Conservation (phyloP, 2,797 vertebrate genomes). For the Megalops cyprinoides region DNA sequence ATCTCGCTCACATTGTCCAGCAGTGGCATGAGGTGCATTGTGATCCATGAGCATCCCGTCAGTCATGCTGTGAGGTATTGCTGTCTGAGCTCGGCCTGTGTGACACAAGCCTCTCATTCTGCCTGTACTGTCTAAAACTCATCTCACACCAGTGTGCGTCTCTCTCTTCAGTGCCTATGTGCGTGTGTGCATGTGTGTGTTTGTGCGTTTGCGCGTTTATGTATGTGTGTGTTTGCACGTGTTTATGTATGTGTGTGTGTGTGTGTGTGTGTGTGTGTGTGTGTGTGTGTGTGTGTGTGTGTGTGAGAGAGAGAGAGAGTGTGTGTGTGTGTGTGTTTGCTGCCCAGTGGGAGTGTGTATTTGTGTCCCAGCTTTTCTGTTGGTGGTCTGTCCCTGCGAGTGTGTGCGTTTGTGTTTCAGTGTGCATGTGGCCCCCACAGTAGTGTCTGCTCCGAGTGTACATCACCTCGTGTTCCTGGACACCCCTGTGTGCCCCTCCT, state of each 20-base stretch:
- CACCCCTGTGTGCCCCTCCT: constrained; percentile 16
- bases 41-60: constrained; percentile 26
- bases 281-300: background rate
- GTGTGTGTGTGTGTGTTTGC: background rate
- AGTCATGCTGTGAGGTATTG: background rate
- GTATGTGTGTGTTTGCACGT: background rate
- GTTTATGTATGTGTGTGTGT: constrained; percentile 33
- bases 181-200: constrained; percentile 21
- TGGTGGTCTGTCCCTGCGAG: background rate
- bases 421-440: constrained; percentile 39
- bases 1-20: constrained; percentile 48
- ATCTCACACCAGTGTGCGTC: constrained; percentile 12
- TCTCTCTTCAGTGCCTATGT: constrained; percentile 14
- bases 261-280: constrained; percentile 26
- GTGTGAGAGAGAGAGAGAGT: too few species aligned
- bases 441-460: constrained; percentile 23
- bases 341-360: background rate
- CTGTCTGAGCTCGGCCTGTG: background rate
- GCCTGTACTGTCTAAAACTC: constrained; percentile 17
- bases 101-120: constrained; percentile 20
- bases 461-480: background rate
- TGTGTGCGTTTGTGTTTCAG: constrained; percentile 13
- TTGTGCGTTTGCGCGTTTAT: constrained; percentile 37
- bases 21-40: constrained; percentile 48
- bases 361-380: constrained; percentile 23